phyloP scores from a whole-genome alignment of 2,797 vertebrate genomes.

The Micromesistius poutassou region DNA sequence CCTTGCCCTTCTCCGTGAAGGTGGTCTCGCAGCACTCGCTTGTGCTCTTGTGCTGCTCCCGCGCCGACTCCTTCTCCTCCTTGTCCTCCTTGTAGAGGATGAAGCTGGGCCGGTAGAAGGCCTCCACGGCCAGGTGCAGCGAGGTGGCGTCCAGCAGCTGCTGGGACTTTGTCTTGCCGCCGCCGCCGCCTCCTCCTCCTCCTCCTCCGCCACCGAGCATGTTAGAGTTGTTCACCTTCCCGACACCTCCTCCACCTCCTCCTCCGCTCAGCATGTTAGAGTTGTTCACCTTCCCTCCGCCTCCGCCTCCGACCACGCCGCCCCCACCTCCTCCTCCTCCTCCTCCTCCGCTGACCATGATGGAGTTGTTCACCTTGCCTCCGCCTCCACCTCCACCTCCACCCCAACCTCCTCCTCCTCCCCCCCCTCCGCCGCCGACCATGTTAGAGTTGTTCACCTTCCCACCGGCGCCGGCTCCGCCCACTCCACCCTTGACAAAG shows the following conservation, averaged over 20 bases:
- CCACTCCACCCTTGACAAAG: slow-evolving; percentile 71
- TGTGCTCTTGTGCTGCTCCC: slow-evolving; percentile 85
- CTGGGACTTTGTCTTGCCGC: slow-evolving; percentile 78
- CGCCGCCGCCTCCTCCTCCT: slow-evolving; percentile 27
- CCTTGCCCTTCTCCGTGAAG: slow-evolving; percentile 84
- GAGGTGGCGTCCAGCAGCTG: slow-evolving; percentile 93
- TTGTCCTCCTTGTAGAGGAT: slow-evolving; percentile 88
- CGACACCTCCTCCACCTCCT: slow-evolving; percentile 33
- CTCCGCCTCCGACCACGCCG: slow-evolving; percentile 5
- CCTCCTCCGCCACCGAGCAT: slow-evolving; percentile 71
- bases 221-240: slow-evolving; percentile 71
- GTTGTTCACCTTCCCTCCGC: slow-evolving; percentile 65
- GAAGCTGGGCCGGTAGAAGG: slow-evolving; percentile 89
- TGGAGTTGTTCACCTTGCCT: slow-evolving; percentile 55
- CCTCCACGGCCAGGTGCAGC: slow-evolving; percentile 90
- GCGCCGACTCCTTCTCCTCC: slow-evolving; percentile 74
- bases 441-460: slow-evolving; percentile 52
- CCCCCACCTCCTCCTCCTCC: slow-evolving; percentile 42
- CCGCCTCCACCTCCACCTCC: slow-evolving; percentile 56
- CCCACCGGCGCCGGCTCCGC: slow-evolving; percentile 41
- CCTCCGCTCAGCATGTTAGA: slow-evolving; percentile 76
- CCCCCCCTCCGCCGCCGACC: slow-evolving; percentile 60
- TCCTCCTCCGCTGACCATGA: slow-evolving; percentile 55
- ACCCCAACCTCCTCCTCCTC: slow-evolving; percentile 49
- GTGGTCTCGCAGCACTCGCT: slow-evolving; percentile 91